These are phyloP conservation scores for Columbina picui DNA, from an alignment of 2,113 vertebrate genomes.

Conservation along the genomic window DNA sequence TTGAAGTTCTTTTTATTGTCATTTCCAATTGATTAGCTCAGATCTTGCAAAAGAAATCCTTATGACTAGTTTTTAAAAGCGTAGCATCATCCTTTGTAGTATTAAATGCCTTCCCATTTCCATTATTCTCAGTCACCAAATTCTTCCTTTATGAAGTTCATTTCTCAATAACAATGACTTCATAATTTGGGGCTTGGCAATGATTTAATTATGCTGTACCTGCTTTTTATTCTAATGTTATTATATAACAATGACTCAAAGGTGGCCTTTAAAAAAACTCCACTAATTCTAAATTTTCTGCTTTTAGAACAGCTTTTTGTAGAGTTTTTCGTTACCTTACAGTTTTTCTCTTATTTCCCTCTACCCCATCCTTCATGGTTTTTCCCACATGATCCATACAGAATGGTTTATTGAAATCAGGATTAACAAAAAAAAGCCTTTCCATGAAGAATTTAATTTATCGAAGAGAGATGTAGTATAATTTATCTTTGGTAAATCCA, in stretches of 20 bases:
- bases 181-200: not conserved
- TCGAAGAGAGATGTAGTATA: not conserved
- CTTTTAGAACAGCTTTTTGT: not conserved
- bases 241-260: not conserved
- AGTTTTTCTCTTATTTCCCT: not conserved
- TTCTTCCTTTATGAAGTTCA: not conserved
- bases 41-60: not conserved
- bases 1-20: not conserved
- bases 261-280: not conserved
- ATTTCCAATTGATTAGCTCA: not conserved
- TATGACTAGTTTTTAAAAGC: not conserved
- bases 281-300: not conserved
- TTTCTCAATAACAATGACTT: not conserved
- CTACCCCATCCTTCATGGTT: not conserved
- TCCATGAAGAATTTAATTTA: not conserved
- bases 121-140: not conserved
- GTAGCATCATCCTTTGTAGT: not conserved
- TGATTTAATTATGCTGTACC: not conserved
- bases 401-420: not conserved
- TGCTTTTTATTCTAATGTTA: not conserved
- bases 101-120: not conserved
- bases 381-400: not conserved
- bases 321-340: not conserved
- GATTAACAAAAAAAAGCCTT: not conserved
- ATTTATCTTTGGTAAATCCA: not conserved